phyloP scores from a whole-genome alignment of 1,140 invertebrate genomes.

The Andricus grossulariae region DNA sequence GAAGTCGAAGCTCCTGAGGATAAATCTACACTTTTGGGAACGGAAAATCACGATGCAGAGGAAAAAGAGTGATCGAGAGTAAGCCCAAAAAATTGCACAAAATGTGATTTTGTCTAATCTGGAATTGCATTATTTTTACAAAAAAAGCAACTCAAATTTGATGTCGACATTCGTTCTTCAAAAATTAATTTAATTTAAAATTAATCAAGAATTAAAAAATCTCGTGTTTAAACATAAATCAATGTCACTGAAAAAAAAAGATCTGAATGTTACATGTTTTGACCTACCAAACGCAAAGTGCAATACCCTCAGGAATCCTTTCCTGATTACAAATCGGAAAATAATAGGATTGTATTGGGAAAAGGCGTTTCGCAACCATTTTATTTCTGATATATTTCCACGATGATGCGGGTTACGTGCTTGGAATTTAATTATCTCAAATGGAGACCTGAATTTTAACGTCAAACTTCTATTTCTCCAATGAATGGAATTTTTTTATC shows the following conservation, averaged over 20 bases:
- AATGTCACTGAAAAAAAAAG: not conserved
- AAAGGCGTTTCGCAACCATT: not conserved
- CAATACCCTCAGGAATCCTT: not conserved
- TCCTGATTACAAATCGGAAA: constrained; percentile 16
- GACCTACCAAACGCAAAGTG: constrained; percentile 4
- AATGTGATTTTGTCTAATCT: not conserved
- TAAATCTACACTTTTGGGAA: constrained; percentile 64
- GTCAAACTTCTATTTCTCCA: not conserved
- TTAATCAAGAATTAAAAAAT: too few species aligned
- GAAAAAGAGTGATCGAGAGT: constrained; percentile 58
- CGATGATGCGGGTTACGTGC: constrained; percentile 1
- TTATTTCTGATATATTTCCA: not conserved
- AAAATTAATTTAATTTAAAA: too few species aligned
- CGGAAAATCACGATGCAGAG: constrained; percentile 58
- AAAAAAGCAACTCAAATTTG: not conserved
- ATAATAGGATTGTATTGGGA: constrained; percentile 16
- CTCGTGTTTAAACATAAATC: not conserved
- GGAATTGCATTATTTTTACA: not conserved
- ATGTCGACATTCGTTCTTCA: too few species aligned
- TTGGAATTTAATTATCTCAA: not conserved
- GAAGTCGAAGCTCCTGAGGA: constrained; percentile 61
- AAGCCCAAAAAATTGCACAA: not conserved
- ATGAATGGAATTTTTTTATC: constrained; percentile 18
- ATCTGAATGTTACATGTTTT: constrained; percentile 26
- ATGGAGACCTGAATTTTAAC: not conserved